These are phyloP conservation scores for Zosterops lateralis DNA, from an alignment of 2,113 vertebrate genomes.

Conservation along the genomic window DNA sequence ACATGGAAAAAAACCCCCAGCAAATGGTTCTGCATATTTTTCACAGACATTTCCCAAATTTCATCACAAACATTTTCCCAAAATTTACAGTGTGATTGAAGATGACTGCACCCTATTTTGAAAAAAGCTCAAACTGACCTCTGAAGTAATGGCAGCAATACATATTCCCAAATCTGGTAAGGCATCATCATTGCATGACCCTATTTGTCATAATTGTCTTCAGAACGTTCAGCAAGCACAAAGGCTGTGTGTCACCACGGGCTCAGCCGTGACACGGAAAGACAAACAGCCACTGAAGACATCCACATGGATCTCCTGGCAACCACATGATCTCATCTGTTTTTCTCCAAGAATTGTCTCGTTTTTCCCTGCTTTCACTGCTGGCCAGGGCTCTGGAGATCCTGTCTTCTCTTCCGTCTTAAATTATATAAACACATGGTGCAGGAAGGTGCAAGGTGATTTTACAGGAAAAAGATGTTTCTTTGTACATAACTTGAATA, in stretches of 20 bases:
- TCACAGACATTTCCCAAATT: neutral
- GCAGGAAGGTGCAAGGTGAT: neutral
- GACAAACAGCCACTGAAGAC: slow-evolving; percentile 10
- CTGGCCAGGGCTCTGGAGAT: neutral
- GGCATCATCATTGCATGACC: neutral
- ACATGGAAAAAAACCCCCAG: neutral
- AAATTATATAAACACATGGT: neutral
- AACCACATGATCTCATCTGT: neutral
- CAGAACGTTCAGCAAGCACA: neutral
- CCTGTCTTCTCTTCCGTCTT: neutral
- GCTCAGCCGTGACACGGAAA: neutral
- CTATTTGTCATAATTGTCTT: neutral
- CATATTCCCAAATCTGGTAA: slow-evolving; percentile 9
- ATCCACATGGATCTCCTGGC: neutral
- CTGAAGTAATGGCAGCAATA: slow-evolving; percentile 38
- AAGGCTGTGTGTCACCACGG: neutral
- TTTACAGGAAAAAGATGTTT: neutral
- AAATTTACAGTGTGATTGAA: neutral
- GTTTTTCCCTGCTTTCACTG: neutral
- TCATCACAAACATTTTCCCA: neutral
- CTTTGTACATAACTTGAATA: neutral
- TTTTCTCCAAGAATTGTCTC: neutral
- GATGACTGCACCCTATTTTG: neutral
- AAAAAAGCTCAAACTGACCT: slow-evolving; percentile 8
- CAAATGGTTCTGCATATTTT: neutral